Conservation (phyloP, 2,797 vertebrate genomes). For the Hemibagrus guttatus region DNA sequence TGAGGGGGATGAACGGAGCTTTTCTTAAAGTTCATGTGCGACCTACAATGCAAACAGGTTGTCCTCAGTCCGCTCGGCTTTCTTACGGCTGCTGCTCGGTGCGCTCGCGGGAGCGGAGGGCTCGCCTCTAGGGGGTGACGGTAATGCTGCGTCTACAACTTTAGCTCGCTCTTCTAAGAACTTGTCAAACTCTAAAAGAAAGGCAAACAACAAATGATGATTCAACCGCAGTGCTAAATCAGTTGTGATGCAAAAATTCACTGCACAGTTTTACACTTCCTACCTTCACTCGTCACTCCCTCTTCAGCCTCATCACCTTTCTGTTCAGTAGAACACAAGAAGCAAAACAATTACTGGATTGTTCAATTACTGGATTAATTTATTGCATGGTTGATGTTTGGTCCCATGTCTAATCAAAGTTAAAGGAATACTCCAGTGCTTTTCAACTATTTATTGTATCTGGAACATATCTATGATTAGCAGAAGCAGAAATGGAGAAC, state of each 20-base stretch:
- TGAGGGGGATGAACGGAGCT: conserved; percentile 44
- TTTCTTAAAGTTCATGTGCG: conserved; percentile 34
- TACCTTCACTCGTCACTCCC: conserved; percentile 98
- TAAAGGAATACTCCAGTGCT: conserved; percentile 17
- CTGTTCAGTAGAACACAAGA: conserved; percentile 71
- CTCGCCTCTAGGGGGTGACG: conserved; percentile 77
- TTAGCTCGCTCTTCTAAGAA: conserved; percentile 96
- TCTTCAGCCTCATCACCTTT: conserved; percentile 91
- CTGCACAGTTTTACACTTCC: background rate
- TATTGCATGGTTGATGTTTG: background rate
- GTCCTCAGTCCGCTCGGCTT: conserved; percentile 89
- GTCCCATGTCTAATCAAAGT: background rate
- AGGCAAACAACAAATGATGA: background rate
- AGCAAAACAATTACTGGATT: conserved; percentile 14
- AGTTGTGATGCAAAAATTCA: background rate
- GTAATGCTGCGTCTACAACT: conserved; percentile 80
- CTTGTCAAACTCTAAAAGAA: conserved; percentile 90
- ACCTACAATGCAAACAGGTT: conserved; percentile 92
- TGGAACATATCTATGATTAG: background rate
- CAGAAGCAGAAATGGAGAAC: no score
- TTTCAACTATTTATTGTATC: background rate
- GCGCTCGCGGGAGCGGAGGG: conserved; percentile 68
- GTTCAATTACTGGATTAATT: background rate
- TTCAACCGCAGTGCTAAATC: background rate
- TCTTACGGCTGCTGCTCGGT: conserved; percentile 79